Evolutionary conservation across 2,888 invertebrate species (phyloP).

Genomic region (Zonitis immaculata): DNA sequence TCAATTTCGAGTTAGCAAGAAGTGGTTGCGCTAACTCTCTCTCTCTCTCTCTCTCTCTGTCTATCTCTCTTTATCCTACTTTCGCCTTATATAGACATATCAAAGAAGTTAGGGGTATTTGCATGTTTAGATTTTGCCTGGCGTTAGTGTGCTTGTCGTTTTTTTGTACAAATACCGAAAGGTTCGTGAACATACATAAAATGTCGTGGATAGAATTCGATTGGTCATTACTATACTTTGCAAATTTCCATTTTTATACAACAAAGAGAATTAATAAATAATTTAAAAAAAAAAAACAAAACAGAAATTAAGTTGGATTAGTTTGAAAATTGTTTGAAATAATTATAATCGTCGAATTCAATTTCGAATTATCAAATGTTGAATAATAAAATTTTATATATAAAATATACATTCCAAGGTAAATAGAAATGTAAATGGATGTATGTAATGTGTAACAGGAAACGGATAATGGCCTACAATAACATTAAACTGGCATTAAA

Average conservation of each 20-base stretch:
- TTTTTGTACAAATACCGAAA: constrained; percentile 12
- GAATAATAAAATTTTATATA: too few species aligned
- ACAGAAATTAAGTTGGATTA: too few species aligned
- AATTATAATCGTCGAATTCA: too few species aligned
- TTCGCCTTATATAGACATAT: background rate
- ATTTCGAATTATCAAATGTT: too few species aligned
- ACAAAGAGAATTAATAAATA: background rate
- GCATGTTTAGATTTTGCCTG: constrained; percentile 17
- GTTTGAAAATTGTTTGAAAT: too few species aligned
- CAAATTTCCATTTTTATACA: background rate
- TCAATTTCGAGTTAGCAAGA: constrained; percentile 21
- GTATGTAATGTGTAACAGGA: background rate
- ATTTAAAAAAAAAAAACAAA: too few species aligned
- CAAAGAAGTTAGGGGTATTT: constrained; percentile 17
- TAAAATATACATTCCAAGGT: too few species aligned
- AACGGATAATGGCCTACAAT: constrained; percentile 8
- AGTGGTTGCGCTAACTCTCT: constrained; percentile 6
- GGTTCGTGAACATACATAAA: background rate
- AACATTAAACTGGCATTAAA: constrained; percentile 10
- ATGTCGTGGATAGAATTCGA: background rate
- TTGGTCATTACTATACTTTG: background rate
- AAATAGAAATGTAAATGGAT: too few species aligned
- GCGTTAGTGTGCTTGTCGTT: constrained; percentile 4
- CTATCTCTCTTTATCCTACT: background rate
- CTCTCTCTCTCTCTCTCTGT: background rate